Percentiles rank a stretch among this genome's conserved stretches.
These are phyloP conservation scores for Anguilla obscura DNA, from an alignment of 2,797 vertebrate genomes.

Conservation along the genomic window DNA sequence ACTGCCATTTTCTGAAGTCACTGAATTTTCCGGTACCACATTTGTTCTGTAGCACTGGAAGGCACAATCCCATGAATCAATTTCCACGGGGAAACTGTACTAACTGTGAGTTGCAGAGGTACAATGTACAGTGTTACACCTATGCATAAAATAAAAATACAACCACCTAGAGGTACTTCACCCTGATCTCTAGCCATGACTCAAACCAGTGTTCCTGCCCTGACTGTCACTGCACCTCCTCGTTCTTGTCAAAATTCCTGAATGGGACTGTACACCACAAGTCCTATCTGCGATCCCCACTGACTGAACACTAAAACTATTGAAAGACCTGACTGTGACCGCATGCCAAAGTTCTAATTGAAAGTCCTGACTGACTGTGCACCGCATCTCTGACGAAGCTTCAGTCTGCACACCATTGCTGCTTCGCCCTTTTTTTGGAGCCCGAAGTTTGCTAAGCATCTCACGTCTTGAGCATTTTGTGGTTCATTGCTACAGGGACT, in stretches of 20 bases:
- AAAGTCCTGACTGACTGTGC: too few species aligned
- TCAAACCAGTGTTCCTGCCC: not conserved
- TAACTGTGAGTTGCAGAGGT: not conserved
- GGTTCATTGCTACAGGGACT: slow-evolving; percentile 72
- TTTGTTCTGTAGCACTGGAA: not conserved
- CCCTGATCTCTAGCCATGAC: not conserved
- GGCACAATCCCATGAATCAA: not conserved
- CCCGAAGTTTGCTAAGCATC: not conserved
- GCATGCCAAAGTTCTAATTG: not conserved
- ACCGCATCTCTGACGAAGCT: not conserved
- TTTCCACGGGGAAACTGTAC: not conserved
- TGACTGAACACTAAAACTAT: not conserved
- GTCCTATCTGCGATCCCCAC: not conserved
- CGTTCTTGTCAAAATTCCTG: too few species aligned
- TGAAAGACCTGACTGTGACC: not conserved
- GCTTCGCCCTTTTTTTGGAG: not conserved
- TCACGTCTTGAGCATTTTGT: not conserved
- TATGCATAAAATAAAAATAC: not conserved
- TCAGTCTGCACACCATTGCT: not conserved
- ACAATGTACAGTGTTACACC: not conserved
- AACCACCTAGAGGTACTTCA: not conserved
- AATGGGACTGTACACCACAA: not conserved
- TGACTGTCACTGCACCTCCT: too few species aligned
- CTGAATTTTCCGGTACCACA: not conserved
- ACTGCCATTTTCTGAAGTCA: not conserved